phyloP scores from a whole-genome alignment of 2,113 vertebrate species.

The Poicephalus meyeri region DNA sequence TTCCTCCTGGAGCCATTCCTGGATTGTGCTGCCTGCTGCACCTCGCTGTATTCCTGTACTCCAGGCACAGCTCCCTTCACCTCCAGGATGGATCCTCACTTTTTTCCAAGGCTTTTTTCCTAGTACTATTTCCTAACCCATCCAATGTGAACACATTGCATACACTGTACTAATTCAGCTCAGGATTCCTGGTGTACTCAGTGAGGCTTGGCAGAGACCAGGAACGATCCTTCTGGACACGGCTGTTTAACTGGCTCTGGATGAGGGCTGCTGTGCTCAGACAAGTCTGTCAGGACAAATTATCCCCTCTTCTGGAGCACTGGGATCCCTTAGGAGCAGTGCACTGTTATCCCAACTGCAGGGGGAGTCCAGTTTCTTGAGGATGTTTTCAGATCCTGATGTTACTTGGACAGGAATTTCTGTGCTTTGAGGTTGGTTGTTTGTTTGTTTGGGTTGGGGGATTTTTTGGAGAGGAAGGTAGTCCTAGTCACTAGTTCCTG shows the following conservation, averaged over 20 bases:
- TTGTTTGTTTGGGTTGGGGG: neutral
- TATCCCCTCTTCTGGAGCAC: neutral
- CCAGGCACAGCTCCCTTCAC: neutral
- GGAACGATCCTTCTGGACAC: neutral
- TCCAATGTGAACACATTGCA: too few relatives aligned
- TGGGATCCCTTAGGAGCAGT: neutral
- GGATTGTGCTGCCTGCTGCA: neutral
- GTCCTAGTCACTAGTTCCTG: neutral
- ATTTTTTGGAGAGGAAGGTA: neutral
- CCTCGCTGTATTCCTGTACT: rapidly evolving
- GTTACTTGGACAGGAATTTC: neutral
- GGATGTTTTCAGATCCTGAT: neutral
- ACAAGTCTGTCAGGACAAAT: neutral
- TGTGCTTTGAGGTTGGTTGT: neutral
- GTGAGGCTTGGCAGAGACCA: neutral
- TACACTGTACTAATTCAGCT: neutral
- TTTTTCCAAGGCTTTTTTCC: neutral
- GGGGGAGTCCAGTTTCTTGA: neutral
- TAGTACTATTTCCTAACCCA: too few relatives aligned
- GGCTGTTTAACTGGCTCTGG: neutral
- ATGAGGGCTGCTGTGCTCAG: neutral
- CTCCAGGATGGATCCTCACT: neutral
- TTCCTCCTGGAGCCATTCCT: neutral
- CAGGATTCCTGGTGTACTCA: neutral
- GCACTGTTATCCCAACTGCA: rapidly evolving